Conservation (phyloP, 2,113 vertebrate genomes). For the Rafetus swinhoei region DNA sequence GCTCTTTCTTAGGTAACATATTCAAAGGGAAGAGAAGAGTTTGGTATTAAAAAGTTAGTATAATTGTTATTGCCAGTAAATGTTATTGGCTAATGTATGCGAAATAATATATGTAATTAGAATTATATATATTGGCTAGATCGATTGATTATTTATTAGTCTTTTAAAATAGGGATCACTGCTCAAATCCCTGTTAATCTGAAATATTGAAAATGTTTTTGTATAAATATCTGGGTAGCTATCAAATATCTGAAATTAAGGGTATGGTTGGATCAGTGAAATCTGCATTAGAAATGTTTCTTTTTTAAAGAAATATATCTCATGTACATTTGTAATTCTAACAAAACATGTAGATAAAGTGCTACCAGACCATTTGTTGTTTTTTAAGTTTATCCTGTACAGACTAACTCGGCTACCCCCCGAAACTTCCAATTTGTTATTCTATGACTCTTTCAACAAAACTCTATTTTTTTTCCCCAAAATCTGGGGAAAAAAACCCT, state of each 20-base stretch:
- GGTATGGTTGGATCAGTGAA: neutral
- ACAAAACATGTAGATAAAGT: too few species aligned
- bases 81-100: neutral
- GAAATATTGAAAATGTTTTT: slow-evolving; percentile 25
- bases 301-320: neutral
- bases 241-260: neutral
- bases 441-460: neutral
- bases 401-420: too few species aligned
- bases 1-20: neutral
- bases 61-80: neutral
- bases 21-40: neutral
- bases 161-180: slow-evolving; percentile 27
- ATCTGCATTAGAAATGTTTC: neutral
- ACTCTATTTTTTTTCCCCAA: neutral
- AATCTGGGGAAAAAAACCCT: neutral
- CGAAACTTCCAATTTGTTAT: too few species aligned
- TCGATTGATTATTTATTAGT: neutral
- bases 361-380: too few species aligned
- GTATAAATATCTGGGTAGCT: neutral
- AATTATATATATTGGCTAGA: neutral
- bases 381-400: too few species aligned
- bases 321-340: neutral
- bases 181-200: slow-evolving; percentile 44
- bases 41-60: neutral
- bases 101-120: neutral